A percentile compares a stretch with the other conserved stretches of the same genome.
Evolutionary conservation across 2,797 vertebrate species (phyloP).

Genomic region (Hippocampus kuda): DNA sequence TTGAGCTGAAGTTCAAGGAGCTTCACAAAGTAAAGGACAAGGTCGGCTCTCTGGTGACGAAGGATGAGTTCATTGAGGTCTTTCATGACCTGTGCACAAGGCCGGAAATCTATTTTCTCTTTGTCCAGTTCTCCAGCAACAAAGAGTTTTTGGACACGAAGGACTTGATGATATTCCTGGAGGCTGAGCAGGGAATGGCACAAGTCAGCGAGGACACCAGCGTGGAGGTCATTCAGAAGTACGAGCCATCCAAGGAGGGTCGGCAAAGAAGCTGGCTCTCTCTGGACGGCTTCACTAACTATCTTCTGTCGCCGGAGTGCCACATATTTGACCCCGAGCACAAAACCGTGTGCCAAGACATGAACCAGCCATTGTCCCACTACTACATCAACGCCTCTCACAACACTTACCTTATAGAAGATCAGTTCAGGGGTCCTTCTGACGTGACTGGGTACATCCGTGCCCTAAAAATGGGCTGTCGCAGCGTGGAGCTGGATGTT

Average conservation of each 20-base stretch:
- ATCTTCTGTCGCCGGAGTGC: constrained; percentile 93
- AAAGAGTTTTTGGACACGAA: constrained; percentile 96
- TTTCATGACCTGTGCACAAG: constrained; percentile 97
- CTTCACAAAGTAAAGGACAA: constrained; percentile 91
- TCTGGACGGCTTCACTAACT: constrained; percentile 94
- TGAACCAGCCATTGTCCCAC: constrained; percentile 92
- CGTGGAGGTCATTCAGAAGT: constrained; percentile 87
- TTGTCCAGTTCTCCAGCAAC: constrained; percentile 99
- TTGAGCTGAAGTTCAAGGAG: constrained; percentile 96
- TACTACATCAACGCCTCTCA: constrained; percentile 98
- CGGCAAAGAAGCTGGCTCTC: constrained; percentile 88
- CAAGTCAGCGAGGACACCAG: constrained; percentile 93
- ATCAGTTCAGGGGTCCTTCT: constrained; percentile 95
- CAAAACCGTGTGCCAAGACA: constrained; percentile 92
- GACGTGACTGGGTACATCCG: constrained; percentile 97
- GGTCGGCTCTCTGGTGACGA: constrained; percentile 73
- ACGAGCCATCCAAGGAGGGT: constrained; percentile 89
- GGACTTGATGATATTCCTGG: constrained; percentile 98
- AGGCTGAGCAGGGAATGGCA: constrained; percentile 96
- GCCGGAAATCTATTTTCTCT: constrained; percentile 97
- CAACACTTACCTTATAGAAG: constrained; percentile 97
- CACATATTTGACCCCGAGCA: constrained; percentile 97
- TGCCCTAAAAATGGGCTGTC: constrained; percentile 95
- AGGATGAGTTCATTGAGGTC: constrained; percentile 93
- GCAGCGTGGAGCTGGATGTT: constrained; percentile 91